Percentiles rank a stretch among this genome's conserved stretches.
phyloP scores from a whole-genome alignment of 2,888 invertebrate species.

The Latrodectus hesperus region DNA sequence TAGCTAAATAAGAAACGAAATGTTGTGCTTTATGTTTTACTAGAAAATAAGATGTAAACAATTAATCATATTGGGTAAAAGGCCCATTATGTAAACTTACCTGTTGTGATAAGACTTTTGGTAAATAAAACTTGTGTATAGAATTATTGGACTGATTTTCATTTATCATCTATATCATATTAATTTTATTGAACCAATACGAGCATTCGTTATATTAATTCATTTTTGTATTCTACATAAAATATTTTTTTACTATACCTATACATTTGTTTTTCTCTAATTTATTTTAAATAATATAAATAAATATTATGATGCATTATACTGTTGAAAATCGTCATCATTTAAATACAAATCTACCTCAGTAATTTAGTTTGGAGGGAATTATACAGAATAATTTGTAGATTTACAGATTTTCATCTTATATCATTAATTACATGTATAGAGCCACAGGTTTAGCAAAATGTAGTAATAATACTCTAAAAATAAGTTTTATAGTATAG shows the following conservation, averaged over 20 bases:
- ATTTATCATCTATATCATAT: neutral
- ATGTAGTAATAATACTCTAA: too few species aligned
- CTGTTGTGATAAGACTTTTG: constrained; percentile 66
- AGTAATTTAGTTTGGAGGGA: too few species aligned
- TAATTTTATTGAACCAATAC: neutral
- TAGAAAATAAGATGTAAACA: constrained; percentile 19
- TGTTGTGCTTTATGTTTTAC: constrained; percentile 29
- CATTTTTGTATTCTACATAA: neutral
- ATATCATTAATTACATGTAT: too few species aligned
- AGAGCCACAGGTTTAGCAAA: too few species aligned
- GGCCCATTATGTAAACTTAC: constrained; percentile 55
- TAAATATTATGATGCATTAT: too few species aligned
- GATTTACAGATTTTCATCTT: too few species aligned
- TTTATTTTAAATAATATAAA: neutral
- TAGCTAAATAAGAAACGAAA: neutral
- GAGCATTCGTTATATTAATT: neutral
- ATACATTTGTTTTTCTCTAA: too few species aligned
- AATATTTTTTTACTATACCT: neutral
- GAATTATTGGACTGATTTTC: constrained; percentile 14
- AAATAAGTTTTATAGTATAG: too few species aligned
- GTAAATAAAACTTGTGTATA: constrained; percentile 64
- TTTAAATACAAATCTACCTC: too few species aligned
- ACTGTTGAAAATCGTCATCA: too few species aligned
- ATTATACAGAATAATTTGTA: too few species aligned
- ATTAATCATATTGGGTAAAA: constrained; percentile 20